A percentile compares a stretch with the other conserved stretches of the same genome.
phyloP scores from a whole-genome alignment of 2,888 invertebrate genomes.

The Toxonevra muliebris region DNA sequence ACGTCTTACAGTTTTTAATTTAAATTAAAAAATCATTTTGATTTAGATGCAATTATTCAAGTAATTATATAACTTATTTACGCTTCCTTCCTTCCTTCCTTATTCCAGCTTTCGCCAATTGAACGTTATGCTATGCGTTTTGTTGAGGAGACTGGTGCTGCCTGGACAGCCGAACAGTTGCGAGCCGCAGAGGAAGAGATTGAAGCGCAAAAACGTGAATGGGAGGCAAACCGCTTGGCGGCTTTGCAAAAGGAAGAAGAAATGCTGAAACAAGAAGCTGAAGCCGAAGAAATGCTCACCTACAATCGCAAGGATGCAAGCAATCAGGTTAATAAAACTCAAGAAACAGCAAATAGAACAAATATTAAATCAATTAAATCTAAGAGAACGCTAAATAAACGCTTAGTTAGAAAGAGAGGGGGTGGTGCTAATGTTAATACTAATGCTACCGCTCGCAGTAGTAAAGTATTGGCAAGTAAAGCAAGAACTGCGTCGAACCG shows the following conservation, averaged over 20 bases:
- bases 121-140: conserved; percentile 95
- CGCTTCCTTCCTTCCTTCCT: not conserved
- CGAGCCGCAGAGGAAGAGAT: conserved; percentile 89
- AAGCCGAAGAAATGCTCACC: conserved; percentile 74
- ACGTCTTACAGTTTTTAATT: conserved; percentile 52
- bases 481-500: conserved; percentile 19
- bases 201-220: conserved; percentile 84
- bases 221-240: conserved; percentile 85
- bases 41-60: not conserved
- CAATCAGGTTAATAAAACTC: conserved; percentile 82
- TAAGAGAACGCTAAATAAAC: conserved; percentile 35
- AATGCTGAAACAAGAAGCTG: conserved; percentile 69
- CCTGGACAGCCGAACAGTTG: conserved; percentile 85
- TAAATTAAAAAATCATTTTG: not conserved
- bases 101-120: conserved; percentile 83
- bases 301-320: conserved; percentile 81
- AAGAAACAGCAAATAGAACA: conserved; percentile 48
- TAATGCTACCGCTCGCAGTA: conserved; percentile 2
- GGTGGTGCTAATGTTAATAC: conserved; percentile 26
- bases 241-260: conserved; percentile 75
- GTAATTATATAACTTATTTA: too few species aligned
- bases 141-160: conserved; percentile 83
- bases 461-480: conserved; percentile 31
- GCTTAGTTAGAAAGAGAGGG: conserved; percentile 22
- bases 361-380: conserved; percentile 33